Base-by-base conservation (phyloP, 2,113 vertebrate genomes). In the Pseudonaja textilis region DNA sequence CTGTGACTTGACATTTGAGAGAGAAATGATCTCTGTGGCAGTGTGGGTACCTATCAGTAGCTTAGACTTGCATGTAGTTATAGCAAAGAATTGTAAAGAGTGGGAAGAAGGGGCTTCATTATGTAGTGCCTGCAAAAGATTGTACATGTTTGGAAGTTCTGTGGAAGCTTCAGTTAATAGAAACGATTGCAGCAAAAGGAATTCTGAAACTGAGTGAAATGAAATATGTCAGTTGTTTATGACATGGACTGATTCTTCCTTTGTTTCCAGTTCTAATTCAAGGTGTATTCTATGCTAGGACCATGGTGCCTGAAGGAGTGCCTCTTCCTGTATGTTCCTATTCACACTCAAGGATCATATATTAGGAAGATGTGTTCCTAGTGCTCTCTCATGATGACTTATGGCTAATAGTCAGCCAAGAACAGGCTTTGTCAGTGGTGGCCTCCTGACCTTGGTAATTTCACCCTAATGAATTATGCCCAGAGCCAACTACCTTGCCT, bases 21-120 rank as follows among this genome's bases (percentile, higher is more conserved):
- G 16, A 39, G 18, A 39, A 81, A 20, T 39, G 1, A 34, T 81
- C 18, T 81, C 16, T 59, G 8, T 59, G 57, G 57, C 9, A 59
- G 25, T 22, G 69, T 81, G 69, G 69, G 18, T 34, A 39, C 3
- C 29, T 47, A 9, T 18, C 69, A 81, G 2, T 39, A 39, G 34
- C 18, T 81, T 39, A 39, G 69, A 5, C 18, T 22, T 12, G 4
- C 16, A 16, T 18, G 69, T 34, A 12, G 18, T 7, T 81, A 81
- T 39, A 39, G 34, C n/a, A 81, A 18, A 81, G 34, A 81, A 81
- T 39, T 81, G 69, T 39, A 39, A 34, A 9, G 69, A 20, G 16
- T 0, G 61, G 0, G 0, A 1, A 1, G 34, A 0, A 5, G 12
- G 1, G 6, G 16, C 5, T 20, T 81, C 16, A 20, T 39, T 81